These are phyloP conservation scores for Sebastes reedi DNA, from an alignment of 2,797 vertebrate species.

Conservation along the genomic window DNA sequence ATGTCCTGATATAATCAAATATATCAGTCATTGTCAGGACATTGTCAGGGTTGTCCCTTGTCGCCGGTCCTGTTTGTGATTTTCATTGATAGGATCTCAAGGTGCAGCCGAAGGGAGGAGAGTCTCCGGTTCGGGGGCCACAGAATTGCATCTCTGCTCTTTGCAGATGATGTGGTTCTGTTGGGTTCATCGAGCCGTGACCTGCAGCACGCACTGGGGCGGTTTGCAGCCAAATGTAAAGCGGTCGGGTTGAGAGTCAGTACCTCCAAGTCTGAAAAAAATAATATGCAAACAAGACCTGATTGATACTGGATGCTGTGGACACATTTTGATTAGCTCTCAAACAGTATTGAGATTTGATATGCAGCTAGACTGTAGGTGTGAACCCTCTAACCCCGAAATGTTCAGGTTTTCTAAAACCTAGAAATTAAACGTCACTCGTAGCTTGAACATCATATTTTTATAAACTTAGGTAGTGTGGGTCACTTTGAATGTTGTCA, in stretches of 20 bases:
- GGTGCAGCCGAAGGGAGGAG: no score
- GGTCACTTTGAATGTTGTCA: neutral
- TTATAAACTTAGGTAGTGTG: neutral
- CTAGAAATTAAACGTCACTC: neutral
- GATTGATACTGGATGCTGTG: neutral
- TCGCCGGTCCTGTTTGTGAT: no score
- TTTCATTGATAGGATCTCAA: no score
- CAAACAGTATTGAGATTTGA: neutral
- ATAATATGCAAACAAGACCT: neutral
- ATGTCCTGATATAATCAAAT: no score
- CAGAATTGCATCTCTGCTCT: no score
- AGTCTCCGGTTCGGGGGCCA: no score
- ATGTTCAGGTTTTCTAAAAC: neutral
- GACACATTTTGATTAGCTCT: neutral
- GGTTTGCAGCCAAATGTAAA: accelerated
- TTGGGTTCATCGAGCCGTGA: no score
- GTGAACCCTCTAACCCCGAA: neutral
- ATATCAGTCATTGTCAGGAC: no score
- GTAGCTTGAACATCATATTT: neutral
- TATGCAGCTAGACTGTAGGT: neutral
- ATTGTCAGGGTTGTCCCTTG: no score
- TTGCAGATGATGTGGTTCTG: no score
- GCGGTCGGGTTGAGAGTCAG: no score
- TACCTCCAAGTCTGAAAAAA: neutral
- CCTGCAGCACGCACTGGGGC: no score